Evolutionary conservation across 1,140 invertebrate species (phyloP), one percentile per base, ranked within the genome.

Genomic region (Battus philenor): DNA sequence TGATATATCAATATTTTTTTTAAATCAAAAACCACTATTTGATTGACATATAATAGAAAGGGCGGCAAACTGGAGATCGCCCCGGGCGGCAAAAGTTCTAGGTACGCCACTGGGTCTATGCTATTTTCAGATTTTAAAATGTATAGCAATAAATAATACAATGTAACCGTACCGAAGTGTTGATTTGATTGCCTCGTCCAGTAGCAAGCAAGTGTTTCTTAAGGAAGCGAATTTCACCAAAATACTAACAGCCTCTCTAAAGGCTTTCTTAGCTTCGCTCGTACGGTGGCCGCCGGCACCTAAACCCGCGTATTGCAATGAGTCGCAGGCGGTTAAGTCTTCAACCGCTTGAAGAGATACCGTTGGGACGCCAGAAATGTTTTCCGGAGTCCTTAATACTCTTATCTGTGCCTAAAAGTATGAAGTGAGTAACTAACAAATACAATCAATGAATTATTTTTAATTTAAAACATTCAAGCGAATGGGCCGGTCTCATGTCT

Each of bases 151-250:
- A 22, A 3, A 22, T 4, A 4, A 3, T 4, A 26, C 7, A 26
- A 26, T n/a, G 7, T n/a, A 7, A n/a, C 10, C 31, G 9, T 43
- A 85, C 83, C 80, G 82, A 24, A 83, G 48, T 2, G 83, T 83
- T 2, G 65, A 60, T 16, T 68, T 64, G 13, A 80, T 57, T 13
- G 78, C 71, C 20, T 71, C 70, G 34, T 82, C 69, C 9, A 85
- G 47, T 7, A 75, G 27, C 2, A 68, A 50, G 34, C 80, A 84
- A 16, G 68, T 76, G 24, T 77, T 83, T 34, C 78, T 72, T 32
- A 86, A 56, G 0, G 83, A 83, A 0, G 79, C 79, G 43, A 83
- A 82, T 43, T 75, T 79, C 20, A 86, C 63, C 0, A 86, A 50
- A 3, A 81, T 68, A n/a, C 52, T 46, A 0, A 76, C 50, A 4